Conservation (phyloP, 2,888 invertebrate species). For the Endotricha flammealis region DNA sequence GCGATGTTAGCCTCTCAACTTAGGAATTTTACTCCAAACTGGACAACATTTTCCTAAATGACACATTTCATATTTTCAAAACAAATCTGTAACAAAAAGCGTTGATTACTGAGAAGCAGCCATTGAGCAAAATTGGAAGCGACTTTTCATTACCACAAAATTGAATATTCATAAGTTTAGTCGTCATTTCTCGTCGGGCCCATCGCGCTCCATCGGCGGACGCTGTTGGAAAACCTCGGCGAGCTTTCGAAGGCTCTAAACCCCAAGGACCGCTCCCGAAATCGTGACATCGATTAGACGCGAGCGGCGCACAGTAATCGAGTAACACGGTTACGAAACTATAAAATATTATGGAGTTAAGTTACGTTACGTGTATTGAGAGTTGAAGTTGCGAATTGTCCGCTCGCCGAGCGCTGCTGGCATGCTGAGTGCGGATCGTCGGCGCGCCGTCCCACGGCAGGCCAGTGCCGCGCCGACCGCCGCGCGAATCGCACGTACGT, state of each 20-base stretch:
- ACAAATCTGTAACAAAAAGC: conserved; percentile 2
- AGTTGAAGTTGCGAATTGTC: conserved; percentile 61
- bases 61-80: background rate
- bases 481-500: conserved; percentile 30
- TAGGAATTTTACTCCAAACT: background rate
- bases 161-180: conserved; percentile 57
- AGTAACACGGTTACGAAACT: conserved; percentile 72
- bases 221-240: conserved; percentile 17
- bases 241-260: conserved; percentile 26
- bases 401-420: conserved; percentile 37
- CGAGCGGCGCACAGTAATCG: conserved; percentile 61
- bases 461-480: conserved; percentile 35
- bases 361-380: conserved; percentile 65
- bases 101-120: conserved; percentile 19
- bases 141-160: conserved; percentile 51
- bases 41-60: background rate
- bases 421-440: conserved; percentile 18
- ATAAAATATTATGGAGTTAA: conserved; percentile 73
- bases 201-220: conserved; percentile 28
- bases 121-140: conserved; percentile 44
- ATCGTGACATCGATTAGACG: conserved; percentile 69
- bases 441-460: conserved; percentile 15
- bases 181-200: conserved; percentile 31
- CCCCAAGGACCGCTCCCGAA: conserved; percentile 57
- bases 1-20: too few species aligned